Evolutionary conservation across 2,797 vertebrate genomes (phyloP).

Genomic region (Gallinago solitaria): DNA sequence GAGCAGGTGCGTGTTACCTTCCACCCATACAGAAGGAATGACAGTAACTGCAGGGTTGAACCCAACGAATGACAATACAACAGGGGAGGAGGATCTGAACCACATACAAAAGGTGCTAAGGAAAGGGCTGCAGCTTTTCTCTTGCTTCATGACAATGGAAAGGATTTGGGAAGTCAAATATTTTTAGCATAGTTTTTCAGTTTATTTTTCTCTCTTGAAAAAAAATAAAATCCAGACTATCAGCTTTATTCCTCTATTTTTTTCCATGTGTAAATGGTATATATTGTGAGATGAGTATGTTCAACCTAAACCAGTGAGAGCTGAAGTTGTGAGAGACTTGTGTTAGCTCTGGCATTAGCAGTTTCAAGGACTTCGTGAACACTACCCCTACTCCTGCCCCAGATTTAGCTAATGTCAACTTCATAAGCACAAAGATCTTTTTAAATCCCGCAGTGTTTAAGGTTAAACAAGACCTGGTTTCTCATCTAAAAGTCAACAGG

Average conservation of each 20-base stretch:
- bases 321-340: background rate
- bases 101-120: background rate
- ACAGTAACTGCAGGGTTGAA: background rate
- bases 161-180: background rate
- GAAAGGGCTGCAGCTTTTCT: background rate
- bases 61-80: background rate
- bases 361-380: background rate
- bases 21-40: background rate
- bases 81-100: background rate
- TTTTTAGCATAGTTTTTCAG: background rate
- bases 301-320: background rate
- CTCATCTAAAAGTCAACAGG: background rate
- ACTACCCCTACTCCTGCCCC: background rate
- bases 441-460: background rate
- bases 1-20: background rate
- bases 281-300: background rate
- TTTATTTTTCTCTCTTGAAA: background rate
- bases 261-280: background rate
- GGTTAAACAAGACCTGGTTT: background rate
- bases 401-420: background rate
- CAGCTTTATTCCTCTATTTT: background rate
- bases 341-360: background rate
- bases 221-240: background rate
- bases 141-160: background rate
- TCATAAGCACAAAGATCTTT: background rate